These are phyloP conservation scores for Drosophila repletoides DNA, from an alignment of 1,140 invertebrate genomes.

Conservation along the genomic window DNA sequence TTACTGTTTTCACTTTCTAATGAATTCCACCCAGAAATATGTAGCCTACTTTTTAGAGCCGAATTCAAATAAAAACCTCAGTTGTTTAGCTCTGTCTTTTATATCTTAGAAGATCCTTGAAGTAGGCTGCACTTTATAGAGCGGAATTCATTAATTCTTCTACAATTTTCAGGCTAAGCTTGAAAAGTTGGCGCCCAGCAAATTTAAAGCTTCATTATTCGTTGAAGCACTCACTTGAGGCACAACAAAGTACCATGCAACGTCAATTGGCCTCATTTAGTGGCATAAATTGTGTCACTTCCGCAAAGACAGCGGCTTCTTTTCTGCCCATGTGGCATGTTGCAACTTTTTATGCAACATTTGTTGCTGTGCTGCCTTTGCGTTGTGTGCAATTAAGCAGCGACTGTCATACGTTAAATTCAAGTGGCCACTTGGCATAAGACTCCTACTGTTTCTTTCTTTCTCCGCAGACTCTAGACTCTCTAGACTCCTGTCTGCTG, in stretches of 20 bases:
- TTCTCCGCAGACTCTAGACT: too few species aligned
- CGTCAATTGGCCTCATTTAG: conserved; percentile 50
- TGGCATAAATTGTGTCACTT: conserved; percentile 68
- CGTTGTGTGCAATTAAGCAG: conserved; percentile 65
- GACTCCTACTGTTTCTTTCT: too few species aligned
- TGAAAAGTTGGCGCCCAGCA: not conserved
- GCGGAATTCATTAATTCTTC: too few species aligned
- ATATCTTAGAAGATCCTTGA: too few species aligned
- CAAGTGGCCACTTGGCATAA: conserved; percentile 62
- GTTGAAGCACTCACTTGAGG: conserved; percentile 7
- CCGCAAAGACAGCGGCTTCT: conserved; percentile 33
- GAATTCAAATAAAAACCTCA: too few species aligned
- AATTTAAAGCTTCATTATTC: conserved; percentile 21
- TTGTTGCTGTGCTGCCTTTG: not conserved
- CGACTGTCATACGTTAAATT: conserved; percentile 73
- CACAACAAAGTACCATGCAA: not conserved
- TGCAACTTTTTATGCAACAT: not conserved
- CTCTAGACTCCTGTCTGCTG: too few species aligned
- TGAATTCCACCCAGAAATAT: too few species aligned
- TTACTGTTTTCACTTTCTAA: too few species aligned
- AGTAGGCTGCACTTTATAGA: too few species aligned
- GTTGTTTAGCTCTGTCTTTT: too few species aligned
- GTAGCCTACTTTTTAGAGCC: too few species aligned
- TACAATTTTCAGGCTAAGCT: not conserved
- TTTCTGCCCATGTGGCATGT: too few species aligned